phyloP scores from a whole-genome alignment of 2,113 vertebrate genomes.

The Chinchilla lanigera region DNA sequence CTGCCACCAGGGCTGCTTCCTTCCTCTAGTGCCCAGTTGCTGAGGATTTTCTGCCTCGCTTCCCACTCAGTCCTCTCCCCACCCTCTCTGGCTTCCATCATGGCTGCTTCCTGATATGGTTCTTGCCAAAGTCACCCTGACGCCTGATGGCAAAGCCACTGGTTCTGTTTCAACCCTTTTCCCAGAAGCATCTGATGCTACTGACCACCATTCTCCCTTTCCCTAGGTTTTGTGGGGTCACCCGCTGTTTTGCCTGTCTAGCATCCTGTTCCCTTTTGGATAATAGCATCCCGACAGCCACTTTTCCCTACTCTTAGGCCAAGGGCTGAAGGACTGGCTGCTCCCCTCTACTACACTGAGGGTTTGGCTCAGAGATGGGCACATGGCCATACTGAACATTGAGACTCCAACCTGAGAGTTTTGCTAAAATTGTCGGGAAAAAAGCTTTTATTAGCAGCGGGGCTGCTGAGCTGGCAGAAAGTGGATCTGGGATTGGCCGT shows the following conservation, averaged over 20 bases:
- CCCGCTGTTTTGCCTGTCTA: background rate
- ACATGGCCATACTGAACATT: background rate
- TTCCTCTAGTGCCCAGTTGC: background rate
- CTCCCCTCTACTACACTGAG: background rate
- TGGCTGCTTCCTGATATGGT: background rate
- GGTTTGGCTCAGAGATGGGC: background rate
- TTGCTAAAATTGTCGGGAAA: background rate
- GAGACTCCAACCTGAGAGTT: slow-evolving; percentile 15
- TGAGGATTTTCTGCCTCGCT: slow-evolving; percentile 35
- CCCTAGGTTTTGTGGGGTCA: background rate
- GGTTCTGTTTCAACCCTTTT: slow-evolving; percentile 11
- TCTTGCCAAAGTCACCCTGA: slow-evolving; percentile 56
- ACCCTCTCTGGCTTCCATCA: slow-evolving; percentile 35
- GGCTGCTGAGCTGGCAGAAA: background rate
- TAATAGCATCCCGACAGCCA: background rate
- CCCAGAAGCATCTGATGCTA: background rate
- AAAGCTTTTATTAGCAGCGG: background rate
- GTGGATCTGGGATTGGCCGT: background rate
- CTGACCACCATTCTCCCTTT: background rate
- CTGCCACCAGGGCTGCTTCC: background rate
- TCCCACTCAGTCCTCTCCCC: slow-evolving; percentile 49
- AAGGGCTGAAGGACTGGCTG: background rate
- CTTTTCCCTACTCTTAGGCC: background rate
- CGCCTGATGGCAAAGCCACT: background rate
- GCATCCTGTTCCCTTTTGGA: background rate